Conservation (phyloP, 1,140 invertebrate species). For the Archivesica marissinica region DNA sequence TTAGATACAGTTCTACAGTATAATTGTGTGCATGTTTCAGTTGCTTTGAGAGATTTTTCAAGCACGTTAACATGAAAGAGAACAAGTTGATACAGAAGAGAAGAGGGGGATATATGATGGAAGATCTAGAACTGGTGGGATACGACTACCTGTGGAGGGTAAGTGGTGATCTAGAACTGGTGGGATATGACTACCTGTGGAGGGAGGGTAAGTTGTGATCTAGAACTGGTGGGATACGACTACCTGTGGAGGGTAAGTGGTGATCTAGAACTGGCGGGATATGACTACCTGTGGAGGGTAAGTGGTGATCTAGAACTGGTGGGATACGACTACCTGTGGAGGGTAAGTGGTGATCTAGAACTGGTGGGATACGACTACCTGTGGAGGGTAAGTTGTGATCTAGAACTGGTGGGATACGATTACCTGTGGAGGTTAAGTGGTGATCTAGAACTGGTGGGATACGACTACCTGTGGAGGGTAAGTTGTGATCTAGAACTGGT, state of each 20-base stretch:
- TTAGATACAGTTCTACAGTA: neutral
- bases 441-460: constrained; percentile 93
- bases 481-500: constrained; percentile 92
- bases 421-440: constrained; percentile 93
- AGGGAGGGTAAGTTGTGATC: too few relatives aligned
- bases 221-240: constrained; percentile 96
- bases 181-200: constrained; percentile 98
- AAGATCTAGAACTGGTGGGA: constrained; percentile 93
- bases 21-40: constrained; percentile 83
- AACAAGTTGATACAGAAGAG: constrained; percentile 95
- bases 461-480: constrained; percentile 98
- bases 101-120: constrained; percentile 89
- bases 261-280: constrained; percentile 93
- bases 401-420: constrained; percentile 96
- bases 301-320: constrained; percentile 91
- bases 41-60: constrained; percentile 97
- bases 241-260: constrained; percentile 95
- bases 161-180: constrained; percentile 90
- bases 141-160: constrained; percentile 98
- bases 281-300: constrained; percentile 96
- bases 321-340: constrained; percentile 96
- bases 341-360: constrained; percentile 90
- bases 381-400: constrained; percentile 92
- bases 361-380: constrained; percentile 98
- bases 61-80: constrained; percentile 98